Evolutionary conservation across 2,797 vertebrate species (phyloP), one percentile per base, ranked within the genome.

Genomic region (Sarcophilus harrisii): DNA sequence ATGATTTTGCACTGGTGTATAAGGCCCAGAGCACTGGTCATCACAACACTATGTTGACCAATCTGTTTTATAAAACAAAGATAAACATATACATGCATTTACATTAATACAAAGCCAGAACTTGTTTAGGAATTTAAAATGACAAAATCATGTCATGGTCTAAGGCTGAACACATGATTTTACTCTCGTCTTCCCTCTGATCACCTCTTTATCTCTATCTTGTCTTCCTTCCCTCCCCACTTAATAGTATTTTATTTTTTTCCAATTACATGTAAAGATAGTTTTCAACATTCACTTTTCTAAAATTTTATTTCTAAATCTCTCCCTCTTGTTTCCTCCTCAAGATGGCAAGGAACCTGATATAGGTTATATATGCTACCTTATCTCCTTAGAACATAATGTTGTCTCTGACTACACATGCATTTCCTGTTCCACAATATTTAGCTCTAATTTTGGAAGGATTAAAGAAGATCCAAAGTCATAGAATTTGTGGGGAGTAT

Each of bases 1-100:
- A 95, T 94, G 96, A 97, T 95, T 92, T 38, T 58, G 91, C 96
- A 96, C 0, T 87, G 45, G 73, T 21, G 9, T 87, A 10, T 87
- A 3, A 90, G 32, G 52, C 38, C 38, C 60, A 10, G 30, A 10
- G 52, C 87, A 0, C 30, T 0, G 4, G 24, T 89, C 92, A 59
- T 57, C 13, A 55, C 73, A 62, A 52, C 28, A 6, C 0, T 87
- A 38, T 73, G 73, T 4, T 87, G 73, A 45, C 38, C 24, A 27
- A 87, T 87, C 73, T 87, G 38, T 49, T 49, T 87, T 49, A 45
- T 27, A 49, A 27, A 55, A 87, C 45, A 49, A 81, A 81, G 21
- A 81, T 24, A 81, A 81, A 81, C 73, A 81, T 12, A 87, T 27
- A 27, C 0, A 27, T 24, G 11, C 38, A 28, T 87, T 87, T 87